Conservation (phyloP, 92 coral and sea anemone genomes). For the Virgularia gustaviana region DNA sequence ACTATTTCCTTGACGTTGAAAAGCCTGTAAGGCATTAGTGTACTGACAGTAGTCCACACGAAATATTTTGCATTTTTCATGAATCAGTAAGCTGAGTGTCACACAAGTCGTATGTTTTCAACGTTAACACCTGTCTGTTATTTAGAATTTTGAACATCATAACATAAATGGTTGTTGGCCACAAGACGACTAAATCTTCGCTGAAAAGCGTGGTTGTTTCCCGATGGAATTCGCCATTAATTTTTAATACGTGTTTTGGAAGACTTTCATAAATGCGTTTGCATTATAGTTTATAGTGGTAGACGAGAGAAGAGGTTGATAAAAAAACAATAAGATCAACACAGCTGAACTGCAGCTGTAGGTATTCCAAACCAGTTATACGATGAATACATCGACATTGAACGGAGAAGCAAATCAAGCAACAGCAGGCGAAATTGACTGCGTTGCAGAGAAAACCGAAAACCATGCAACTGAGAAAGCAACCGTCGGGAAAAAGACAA, state of each 20-base stretch:
- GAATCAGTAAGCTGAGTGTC: not conserved
- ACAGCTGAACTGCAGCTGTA: not conserved
- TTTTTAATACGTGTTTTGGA: slow-evolving; percentile 17
- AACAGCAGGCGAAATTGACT: not conserved
- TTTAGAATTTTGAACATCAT: not conserved
- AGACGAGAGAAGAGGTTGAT: not conserved
- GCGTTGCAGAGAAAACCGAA: not conserved
- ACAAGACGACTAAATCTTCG: not conserved
- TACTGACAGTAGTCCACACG: not conserved
- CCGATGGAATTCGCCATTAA: slow-evolving; percentile 2
- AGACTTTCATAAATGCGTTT: slow-evolving; percentile 9
- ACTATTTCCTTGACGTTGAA: too few relatives aligned
- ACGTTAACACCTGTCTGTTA: slow-evolving; percentile 3
- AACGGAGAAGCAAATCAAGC: not conserved
- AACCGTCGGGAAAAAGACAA: slow-evolving; percentile 7
- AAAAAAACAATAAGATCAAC: not conserved
- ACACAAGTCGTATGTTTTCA: not conserved
- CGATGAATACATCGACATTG: too few relatives aligned
- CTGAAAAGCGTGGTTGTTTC: not conserved
- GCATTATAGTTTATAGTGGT: not conserved
- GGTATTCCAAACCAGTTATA: too few relatives aligned
- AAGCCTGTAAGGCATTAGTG: too few relatives aligned
- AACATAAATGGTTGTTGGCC: not conserved
- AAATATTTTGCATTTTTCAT: not conserved
- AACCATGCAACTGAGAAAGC: slow-evolving; percentile 5